Base-by-base conservation (phyloP, 2,113 vertebrate genomes). In the Rhea pennata region DNA sequence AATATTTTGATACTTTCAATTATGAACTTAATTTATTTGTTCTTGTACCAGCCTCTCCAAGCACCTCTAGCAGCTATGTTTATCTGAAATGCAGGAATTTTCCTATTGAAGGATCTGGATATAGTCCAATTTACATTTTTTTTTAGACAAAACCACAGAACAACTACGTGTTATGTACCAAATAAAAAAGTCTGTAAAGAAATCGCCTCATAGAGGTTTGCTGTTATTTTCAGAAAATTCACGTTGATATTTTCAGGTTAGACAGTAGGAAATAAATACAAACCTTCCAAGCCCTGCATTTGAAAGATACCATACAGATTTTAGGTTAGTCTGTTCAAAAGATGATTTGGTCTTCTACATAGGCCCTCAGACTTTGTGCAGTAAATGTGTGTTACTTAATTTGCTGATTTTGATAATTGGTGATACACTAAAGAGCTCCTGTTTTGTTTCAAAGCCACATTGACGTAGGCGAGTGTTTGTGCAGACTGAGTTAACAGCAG, bases 221-320 rank as follows among this genome's bases (percentile, higher is more conserved):
- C 44, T 76, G 6, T 31, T 77, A 8, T 73, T 85, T 96, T 77
- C 75, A 83, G 59, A 91, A 89, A 89, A 84, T 48, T 9, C 20
- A 6, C 48, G 75, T 11, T 65, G 20, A 12, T 65, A 3, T 82
- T 92, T 94, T 82, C 46, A 90, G 66, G 22, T 62, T 40, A 80
- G 64, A 33, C 27, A n/a, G 2, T 23, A 42, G 42, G 53, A 86
- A 81, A 64, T 54, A 75, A 81, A 33, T 12, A 80, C 15, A 86
- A 82, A 40, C 22, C 10, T 90, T 42, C 21, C 22, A 80, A 42
- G 11, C 13, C 24, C 24, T 39, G 2, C 26, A 10, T 59, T 69
- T 56, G 66, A 64, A 64, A 89, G 21, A 3, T 46, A 48, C 23
- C 27, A 62, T 31, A 6, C 22, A 61, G 16, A 36, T 8, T 51